These are phyloP conservation scores for Rhincodon typus DNA, from an alignment of 2,797 vertebrate genomes.

Conservation along the genomic window DNA sequence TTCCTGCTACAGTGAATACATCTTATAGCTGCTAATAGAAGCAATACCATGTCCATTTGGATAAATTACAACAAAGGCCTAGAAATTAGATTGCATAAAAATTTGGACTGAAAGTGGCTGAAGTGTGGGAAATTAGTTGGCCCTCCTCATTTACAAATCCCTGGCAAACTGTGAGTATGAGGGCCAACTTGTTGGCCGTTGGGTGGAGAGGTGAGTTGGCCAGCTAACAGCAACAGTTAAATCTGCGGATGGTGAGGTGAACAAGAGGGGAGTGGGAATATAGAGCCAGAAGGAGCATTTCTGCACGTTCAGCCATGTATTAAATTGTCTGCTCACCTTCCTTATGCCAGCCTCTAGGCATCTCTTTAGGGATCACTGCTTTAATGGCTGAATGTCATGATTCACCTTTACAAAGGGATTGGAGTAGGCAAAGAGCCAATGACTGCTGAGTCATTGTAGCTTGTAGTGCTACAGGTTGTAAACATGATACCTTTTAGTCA, in stretches of 20 bases:
- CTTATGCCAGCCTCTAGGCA: not conserved
- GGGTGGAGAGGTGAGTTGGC: not conserved
- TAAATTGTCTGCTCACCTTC: not conserved
- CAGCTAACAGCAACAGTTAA: not conserved
- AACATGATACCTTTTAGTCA: not conserved
- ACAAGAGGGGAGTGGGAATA: no score
- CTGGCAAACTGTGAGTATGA: not conserved
- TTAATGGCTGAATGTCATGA: not conserved
- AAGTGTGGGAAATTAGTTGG: not conserved
- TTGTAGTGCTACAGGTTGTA: not conserved
- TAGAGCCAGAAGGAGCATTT: not conserved
- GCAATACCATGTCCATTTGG: not conserved
- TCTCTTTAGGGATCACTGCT: not conserved
- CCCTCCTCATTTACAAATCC: not conserved
- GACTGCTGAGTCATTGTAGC: not conserved
- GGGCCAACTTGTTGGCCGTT: not conserved
- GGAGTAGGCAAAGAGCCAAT: no score
- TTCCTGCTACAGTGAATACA: not conserved
- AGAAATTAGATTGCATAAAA: not conserved
- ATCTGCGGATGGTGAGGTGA: not conserved
- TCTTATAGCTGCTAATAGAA: not conserved
- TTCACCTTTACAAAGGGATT: not conserved
- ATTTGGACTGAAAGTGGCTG: not conserved
- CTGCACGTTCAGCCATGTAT: not conserved
- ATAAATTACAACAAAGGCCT: not conserved